These are phyloP conservation scores for Willisornis vidua DNA, from an alignment of 2,113 vertebrate species.

Conservation along the genomic window DNA sequence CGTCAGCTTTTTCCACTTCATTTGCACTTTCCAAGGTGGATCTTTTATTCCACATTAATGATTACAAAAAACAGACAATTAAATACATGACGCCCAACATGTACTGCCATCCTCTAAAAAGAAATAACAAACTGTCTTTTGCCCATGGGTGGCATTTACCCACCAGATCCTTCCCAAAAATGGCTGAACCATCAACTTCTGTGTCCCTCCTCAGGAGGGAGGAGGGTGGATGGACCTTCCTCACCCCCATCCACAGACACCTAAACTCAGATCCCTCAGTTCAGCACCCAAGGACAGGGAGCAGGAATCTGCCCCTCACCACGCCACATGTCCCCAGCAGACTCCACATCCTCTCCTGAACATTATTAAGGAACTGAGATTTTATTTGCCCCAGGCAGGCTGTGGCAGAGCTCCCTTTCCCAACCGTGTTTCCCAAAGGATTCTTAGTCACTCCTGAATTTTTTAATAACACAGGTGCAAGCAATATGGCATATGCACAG, in stretches of 20 bases:
- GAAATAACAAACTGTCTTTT: neutral
- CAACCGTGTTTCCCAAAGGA: neutral
- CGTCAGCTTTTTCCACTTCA: neutral
- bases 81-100: neutral
- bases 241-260: neutral
- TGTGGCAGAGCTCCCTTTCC: neutral
- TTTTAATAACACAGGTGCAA: neutral
- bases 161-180: neutral
- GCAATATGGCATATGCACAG: neutral
- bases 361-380: neutral
- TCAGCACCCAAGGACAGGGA: neutral
- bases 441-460: neutral
- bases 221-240: neutral
- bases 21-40: neutral
- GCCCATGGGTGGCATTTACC: neutral
- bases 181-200: neutral
- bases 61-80: neutral
- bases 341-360: neutral
- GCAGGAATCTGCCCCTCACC: fast-evolving
- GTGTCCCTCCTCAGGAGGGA: neutral
- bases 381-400: neutral
- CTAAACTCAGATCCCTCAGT: neutral
- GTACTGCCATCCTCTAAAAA: neutral
- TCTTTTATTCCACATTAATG: neutral
- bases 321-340: neutral